Percentiles rank a stretch among this genome's conserved stretches.
Evolutionary conservation across 2,888 invertebrate species (phyloP).

Genomic region (Drosophila stalkeri): DNA sequence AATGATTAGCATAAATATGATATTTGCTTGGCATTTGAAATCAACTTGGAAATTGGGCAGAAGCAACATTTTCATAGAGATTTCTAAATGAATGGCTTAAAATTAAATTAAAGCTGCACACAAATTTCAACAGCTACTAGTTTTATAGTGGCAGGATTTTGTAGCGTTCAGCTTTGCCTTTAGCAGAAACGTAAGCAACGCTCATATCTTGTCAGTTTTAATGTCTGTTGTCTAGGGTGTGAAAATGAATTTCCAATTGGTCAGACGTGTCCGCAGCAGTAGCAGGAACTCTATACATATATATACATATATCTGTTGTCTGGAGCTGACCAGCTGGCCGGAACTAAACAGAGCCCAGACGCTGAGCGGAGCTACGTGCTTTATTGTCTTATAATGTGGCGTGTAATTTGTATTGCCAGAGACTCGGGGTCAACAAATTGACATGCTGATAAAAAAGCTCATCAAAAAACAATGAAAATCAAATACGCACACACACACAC

Average conservation of each 20-base stretch:
- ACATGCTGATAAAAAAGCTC: constrained; percentile 63
- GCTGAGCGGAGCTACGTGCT: constrained; percentile 64
- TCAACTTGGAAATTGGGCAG: not conserved
- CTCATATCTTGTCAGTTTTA: constrained; percentile 53
- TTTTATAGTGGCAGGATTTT: not conserved
- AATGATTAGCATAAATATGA: not conserved
- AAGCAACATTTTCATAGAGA: not conserved
- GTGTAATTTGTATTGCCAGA: constrained; percentile 59
- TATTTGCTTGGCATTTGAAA: not conserved
- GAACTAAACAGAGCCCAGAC: constrained; percentile 50
- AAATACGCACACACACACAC: not conserved
- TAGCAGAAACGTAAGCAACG: constrained; percentile 15
- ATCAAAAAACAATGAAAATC: constrained; percentile 34
- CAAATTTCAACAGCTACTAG: not conserved
- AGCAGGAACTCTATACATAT: not conserved
- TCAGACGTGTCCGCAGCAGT: constrained; percentile 57
- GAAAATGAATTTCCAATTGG: constrained; percentile 60
- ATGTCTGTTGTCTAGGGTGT: constrained; percentile 58
- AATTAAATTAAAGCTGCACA: not conserved
- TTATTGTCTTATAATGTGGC: constrained; percentile 67
- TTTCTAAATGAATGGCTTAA: not conserved
- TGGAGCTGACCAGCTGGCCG: constrained; percentile 44
- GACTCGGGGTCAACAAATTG: constrained; percentile 53
- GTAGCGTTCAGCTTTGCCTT: not conserved
- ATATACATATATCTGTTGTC: not conserved